Evolutionary conservation across 2,113 vertebrate genomes (phyloP), one percentile per base, ranked within the genome.

Genomic region (Pipa parva): DNA sequence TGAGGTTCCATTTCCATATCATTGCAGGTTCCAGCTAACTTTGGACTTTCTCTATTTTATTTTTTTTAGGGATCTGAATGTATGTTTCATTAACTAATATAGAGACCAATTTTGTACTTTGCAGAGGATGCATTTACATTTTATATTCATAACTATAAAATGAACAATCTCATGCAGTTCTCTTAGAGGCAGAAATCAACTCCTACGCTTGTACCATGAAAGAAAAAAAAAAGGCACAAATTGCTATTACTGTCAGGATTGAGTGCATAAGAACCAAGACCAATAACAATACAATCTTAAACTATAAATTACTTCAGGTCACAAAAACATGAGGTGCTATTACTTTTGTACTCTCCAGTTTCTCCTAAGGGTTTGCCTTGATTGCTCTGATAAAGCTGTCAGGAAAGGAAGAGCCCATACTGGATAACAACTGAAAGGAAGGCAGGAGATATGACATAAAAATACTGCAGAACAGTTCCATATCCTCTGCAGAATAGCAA

Each of bases 221-320:
- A 59, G 29, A 18, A 39, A 42, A 52, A 49, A 52, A 42, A 59
- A 37, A n/a, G 29, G 24, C 29, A 51, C 56, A 59, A 68, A 68
- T 59, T 59, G 56, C 46, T 39, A n/a, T 55, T 59, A 27, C 63
- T 67, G 63, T 67, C 63, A 67, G 63, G 21, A 24, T 46, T 48
- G 20, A 67, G 7, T 60, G 56, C 18, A 42, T 51, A 28, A 52
- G 55, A 36, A 51, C 21, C 18, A 56, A 59, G 56, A 52, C 31
- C 63, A 51, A 39, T 52, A 59, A 39, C 46, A n/a, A 24, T 17
- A 39, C 45, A 52, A 42, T 46, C 65, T 26, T 20, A 26, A 42
- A 31, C 65, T 59, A 60, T 51, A 68, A 68, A 60, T 60, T 36
- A 60, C 45, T 26, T 45, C 27, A 20, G 57, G 46, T 60, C 65